Base-by-base conservation (phyloP, 1,140 invertebrate genomes). In the Aphidius ervi region DNA sequence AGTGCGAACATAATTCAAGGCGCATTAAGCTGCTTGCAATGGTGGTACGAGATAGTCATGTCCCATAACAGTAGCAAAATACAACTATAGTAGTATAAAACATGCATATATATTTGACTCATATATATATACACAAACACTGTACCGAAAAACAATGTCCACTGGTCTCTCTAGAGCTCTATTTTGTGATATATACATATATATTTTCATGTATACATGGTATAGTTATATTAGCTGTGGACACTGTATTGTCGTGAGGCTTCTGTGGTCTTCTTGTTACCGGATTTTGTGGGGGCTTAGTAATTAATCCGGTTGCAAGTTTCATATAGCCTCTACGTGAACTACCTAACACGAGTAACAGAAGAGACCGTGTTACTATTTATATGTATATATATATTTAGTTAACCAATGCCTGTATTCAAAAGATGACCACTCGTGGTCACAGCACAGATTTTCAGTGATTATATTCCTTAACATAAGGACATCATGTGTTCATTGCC, bases 201-300 rank as follows among this genome's bases (percentile, higher is more conserved):
- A n/a, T n/a, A n/a, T n/a, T n/a, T n/a, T n/a, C n/a, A n/a, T n/a
- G 23, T 23, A 23, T 40, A 54, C 5, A 58, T 59, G n/a, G 52
- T 57, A 53, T 58, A 50, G 59, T 59, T 59, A 59, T 65, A 65
- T 65, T 65, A 62, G 60, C 60, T 65, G 60, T 52, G 64, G 57
- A 62, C n/a, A n/a, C n/a, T 65, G 55, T 46, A 62, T 62, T 62
- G 64, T 62, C 60, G 56, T 39, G 58, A 55, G 63, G 58, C 58
- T 46, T 42, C 56, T 64, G 63, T 47, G 58, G 59, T 57, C 56
- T 64, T 59, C 59, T 64, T 64, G 63, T 61, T 59, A 37, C 46
- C 41, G 59, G 63, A 55, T 64, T 64, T 64, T 59, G 55, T 58
- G 58, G 59, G 23, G 47, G 63, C 59, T 64, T 64, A 61, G 63